phyloP scores from a whole-genome alignment of 1,140 invertebrate genomes.

The Drosophila navojoa region DNA sequence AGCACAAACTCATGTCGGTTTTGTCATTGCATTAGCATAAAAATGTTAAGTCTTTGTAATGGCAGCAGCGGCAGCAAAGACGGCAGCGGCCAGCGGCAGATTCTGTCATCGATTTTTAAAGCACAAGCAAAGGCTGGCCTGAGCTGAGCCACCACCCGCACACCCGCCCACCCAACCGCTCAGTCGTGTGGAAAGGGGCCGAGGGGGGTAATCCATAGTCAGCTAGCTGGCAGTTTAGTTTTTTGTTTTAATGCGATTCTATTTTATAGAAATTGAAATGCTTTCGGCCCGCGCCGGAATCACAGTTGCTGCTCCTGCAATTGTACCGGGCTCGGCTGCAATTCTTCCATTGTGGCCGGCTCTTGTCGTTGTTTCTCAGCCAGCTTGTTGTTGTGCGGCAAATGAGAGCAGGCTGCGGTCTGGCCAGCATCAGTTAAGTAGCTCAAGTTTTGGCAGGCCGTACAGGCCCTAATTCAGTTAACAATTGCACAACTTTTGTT shows the following conservation, averaged over 20 bases:
- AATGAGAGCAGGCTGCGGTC: conserved; percentile 21
- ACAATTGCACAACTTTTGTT: conserved; percentile 36
- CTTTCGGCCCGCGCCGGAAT: conserved; percentile 22
- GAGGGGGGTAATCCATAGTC: background rate
- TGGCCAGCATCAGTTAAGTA: conserved; percentile 38
- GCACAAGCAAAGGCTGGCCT: conserved; percentile 1
- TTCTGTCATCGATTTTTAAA: conserved; percentile 52
- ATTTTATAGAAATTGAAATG: conserved; percentile 46
- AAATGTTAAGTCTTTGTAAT: conserved; percentile 62
- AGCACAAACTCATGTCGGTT: conserved; percentile 54
- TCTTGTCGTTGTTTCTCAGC: conserved; percentile 1
- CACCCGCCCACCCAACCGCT: too few species aligned
- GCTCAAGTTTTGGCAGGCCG: conserved; percentile 25
- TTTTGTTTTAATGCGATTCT: conserved; percentile 45
- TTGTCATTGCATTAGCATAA: conserved; percentile 66
- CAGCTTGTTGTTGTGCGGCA: background rate
- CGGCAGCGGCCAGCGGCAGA: conserved; percentile 21
- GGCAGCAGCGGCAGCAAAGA: conserved; percentile 28
- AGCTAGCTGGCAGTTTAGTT: conserved; percentile 26
- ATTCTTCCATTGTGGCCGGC: conserved; percentile 2
- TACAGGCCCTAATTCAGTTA: conserved; percentile 29
- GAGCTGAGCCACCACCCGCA: too few species aligned
- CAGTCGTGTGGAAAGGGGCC: too few species aligned
- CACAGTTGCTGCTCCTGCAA: background rate
- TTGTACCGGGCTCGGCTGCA: background rate